Percentiles rank a stretch among this genome's conserved stretches.
Conservation (phyloP, 2,888 invertebrate genomes). For the Melieria omissa region DNA sequence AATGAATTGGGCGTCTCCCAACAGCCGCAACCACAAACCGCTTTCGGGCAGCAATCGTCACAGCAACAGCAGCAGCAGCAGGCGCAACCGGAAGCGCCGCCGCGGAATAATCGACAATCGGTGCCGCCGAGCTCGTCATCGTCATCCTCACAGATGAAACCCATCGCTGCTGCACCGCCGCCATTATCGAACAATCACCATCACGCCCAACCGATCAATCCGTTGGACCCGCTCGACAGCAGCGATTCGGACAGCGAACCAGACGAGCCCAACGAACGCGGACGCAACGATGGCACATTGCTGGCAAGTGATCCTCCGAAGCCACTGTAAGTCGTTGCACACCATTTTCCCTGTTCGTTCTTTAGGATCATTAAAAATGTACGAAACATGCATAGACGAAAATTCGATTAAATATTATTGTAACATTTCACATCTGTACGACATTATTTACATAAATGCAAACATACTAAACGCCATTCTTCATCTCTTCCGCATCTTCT, state of each 20-base stretch:
- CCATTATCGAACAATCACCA: constrained; percentile 66
- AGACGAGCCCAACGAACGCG: constrained; percentile 82
- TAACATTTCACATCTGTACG: too few species aligned
- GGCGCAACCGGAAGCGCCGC: constrained; percentile 78
- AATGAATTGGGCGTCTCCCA: constrained; percentile 86
- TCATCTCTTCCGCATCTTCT: constrained; percentile 38
- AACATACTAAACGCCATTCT: neutral
- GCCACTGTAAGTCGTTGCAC: constrained; percentile 82
- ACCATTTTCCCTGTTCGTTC: neutral
- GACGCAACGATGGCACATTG: constrained; percentile 92
- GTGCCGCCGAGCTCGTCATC: constrained; percentile 56
- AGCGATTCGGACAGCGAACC: constrained; percentile 86
- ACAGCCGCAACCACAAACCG: constrained; percentile 65
- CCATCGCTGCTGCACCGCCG: constrained; percentile 62
- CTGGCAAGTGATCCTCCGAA: constrained; percentile 96
- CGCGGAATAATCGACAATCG: constrained; percentile 71
- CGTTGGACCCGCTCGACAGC: constrained; percentile 75
- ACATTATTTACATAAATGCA: too few species aligned
- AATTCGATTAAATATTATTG: too few species aligned
- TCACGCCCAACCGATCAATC: constrained; percentile 68
- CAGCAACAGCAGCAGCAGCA: constrained; percentile 50
- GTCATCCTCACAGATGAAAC: constrained; percentile 46
- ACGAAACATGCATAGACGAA: too few species aligned
- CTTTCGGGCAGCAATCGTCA: constrained; percentile 46
- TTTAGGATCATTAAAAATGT: too few species aligned